Conservation (phyloP, 2,113 vertebrate genomes). For the Chamaetylas fuelleborni region DNA sequence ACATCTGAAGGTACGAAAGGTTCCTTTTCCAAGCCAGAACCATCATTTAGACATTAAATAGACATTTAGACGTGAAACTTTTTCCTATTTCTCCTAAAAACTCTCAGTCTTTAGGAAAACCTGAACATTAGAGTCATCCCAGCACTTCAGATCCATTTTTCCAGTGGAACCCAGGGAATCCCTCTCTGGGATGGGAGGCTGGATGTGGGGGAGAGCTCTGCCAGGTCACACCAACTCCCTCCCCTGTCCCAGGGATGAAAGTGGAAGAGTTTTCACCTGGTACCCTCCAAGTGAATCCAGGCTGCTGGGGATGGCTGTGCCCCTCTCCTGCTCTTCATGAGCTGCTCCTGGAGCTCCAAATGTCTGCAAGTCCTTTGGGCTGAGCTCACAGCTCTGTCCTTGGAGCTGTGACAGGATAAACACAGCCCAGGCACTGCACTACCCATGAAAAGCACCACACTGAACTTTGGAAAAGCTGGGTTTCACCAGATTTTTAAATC, state of each 20-base stretch:
- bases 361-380: background rate
- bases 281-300: background rate
- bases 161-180: rapidly evolving
- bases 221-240: background rate
- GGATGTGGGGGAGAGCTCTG: background rate
- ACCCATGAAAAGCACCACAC: background rate
- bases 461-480: background rate
- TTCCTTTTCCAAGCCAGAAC: background rate
- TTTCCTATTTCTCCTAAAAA: background rate
- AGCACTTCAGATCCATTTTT: background rate
- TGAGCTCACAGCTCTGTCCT: background rate
- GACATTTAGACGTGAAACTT: background rate
- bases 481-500: background rate
- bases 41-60: background rate
- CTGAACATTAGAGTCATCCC: rapidly evolving
- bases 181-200: rapidly evolving
- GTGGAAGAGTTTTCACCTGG: background rate
- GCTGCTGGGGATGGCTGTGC: background rate
- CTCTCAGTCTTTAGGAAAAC: too few relatives aligned
- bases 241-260: background rate
- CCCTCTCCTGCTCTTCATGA: background rate
- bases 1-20: background rate
- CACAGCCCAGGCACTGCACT: background rate
- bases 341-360: background rate
- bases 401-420: background rate